Percentiles rank a stretch among this genome's conserved stretches.
Evolutionary conservation across 2,113 vertebrate genomes (phyloP).

Genomic region (Chloropsis cyanopogon): DNA sequence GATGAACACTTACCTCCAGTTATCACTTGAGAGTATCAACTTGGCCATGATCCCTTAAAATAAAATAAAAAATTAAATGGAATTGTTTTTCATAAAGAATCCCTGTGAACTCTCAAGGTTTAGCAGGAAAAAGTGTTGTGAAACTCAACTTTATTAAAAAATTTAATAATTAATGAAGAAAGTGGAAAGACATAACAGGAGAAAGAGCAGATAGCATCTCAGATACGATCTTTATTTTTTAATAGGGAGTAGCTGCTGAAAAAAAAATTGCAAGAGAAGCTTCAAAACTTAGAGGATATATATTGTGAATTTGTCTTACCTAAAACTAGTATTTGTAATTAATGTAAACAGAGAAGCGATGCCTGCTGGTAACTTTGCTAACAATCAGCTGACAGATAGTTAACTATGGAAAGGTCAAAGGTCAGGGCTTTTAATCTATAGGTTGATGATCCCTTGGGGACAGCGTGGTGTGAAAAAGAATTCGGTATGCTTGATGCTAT

Average conservation of each 20-base stretch:
- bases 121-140: not conserved
- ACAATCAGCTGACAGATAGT: slow-evolving; percentile 45
- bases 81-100: not conserved
- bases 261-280: not conserved
- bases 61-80: not conserved
- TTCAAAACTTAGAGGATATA: not conserved
- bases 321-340: not conserved
- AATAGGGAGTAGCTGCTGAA: not conserved
- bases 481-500: slow-evolving; percentile 52
- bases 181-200: not conserved
- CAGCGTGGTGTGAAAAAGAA: slow-evolving; percentile 51
- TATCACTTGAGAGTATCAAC: not conserved
- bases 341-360: not conserved
- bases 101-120: not conserved
- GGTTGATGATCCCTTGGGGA: slow-evolving; percentile 51
- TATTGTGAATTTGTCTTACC: not conserved
- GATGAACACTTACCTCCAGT: not conserved
- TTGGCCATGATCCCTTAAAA: not conserved
- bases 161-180: not conserved
- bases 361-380: not conserved
- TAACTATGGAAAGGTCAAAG: slow-evolving; percentile 46
- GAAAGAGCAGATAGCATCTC: not conserved
- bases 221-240: not conserved
- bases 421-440: slow-evolving; percentile 14
- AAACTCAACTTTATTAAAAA: not conserved